A percentile compares a stretch with the other conserved stretches of the same genome.
Conservation (phyloP, 1,140 invertebrate genomes). For the Notospermus geniculatus region DNA sequence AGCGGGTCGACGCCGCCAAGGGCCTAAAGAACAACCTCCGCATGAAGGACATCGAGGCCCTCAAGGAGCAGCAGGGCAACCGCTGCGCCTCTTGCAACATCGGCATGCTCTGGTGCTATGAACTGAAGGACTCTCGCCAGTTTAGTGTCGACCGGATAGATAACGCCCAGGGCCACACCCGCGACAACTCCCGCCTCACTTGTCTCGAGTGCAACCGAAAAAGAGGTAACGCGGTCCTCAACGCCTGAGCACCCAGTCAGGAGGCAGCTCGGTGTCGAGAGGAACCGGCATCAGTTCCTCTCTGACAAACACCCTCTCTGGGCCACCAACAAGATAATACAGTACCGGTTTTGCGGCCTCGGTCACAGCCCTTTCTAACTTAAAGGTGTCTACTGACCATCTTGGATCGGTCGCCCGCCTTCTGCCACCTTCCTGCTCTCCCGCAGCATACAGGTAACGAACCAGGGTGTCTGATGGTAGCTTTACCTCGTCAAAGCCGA, state of each 20-base stretch:
- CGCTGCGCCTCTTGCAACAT: too few species aligned
- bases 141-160: too few species aligned
- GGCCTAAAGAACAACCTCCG: too few species aligned
- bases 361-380: constrained; percentile 10
- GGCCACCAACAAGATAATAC: constrained; percentile 20
- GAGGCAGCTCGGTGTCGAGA: constrained; percentile 13
- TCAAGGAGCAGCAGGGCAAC: too few species aligned
- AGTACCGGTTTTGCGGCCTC: constrained; percentile 14
- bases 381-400: constrained; percentile 18
- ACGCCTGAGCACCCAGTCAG: constrained; percentile 9
- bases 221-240: too few species aligned
- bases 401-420: constrained; percentile 19
- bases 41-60: too few species aligned
- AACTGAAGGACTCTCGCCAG: too few species aligned
- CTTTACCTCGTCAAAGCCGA: constrained; percentile 10
- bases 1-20: too few species aligned
- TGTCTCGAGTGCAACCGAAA: too few species aligned
- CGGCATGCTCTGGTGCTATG: too few species aligned
- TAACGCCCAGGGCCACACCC: too few species aligned
- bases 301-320: constrained; percentile 22
- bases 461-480: constrained; percentile 3
- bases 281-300: constrained; percentile 21
- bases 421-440: constrained; percentile 24
- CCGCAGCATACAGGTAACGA: constrained; percentile 23
- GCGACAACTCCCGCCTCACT: too few species aligned